Evolutionary conservation across 53 echinoderm and acorn worm species (phyloP), one percentile per base, ranked within the genome.

Genomic region (Mesocentrotus franciscanus): DNA sequence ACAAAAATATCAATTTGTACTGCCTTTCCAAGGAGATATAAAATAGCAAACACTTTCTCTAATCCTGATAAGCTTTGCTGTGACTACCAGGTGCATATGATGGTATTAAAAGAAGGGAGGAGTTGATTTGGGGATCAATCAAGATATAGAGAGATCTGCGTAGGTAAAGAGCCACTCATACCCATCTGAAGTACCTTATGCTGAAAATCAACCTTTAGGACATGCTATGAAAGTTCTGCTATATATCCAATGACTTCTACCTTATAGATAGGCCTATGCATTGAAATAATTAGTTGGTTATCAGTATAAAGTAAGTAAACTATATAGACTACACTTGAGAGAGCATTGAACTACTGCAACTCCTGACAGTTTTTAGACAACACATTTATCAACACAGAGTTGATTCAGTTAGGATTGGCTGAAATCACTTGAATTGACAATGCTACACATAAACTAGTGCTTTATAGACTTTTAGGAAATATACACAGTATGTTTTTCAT

Each of bases 71-170:
- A 57, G 56, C 87, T 87, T 58, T 58, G 59, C 27, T 87, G 87
- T 56, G 57, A 13, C 87, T 87, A 87, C 58, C 26, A 87, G 58
- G 58, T 56, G n/a, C 18, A 84, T 24, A 84, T 18, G 7, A 58
- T 18, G 87, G 26, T 87, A 18, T 12, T 11, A n/a, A 18, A 87
- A 27, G 87, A 87, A 58, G 87, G 87, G 87, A 87, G 87, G 87
- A 9, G 87, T 27, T 87, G 10, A 87, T 22, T 20, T 16, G 26
- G n/a, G 87, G 87, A 87, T 87, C 58, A 87, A 58, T 27, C 57
- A 56, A 87, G 87, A 87, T 87, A 74, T 3, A 83, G 20, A 83
- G 42, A 49, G 42, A 0, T 76, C 36, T 6, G 35, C 3, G 32
- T 74, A 27, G 29, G 74, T 10, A 24, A 74, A 10, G 36, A 39